Base-by-base conservation (phyloP, 2,888 invertebrate genomes). In the Acronicta psi region DNA sequence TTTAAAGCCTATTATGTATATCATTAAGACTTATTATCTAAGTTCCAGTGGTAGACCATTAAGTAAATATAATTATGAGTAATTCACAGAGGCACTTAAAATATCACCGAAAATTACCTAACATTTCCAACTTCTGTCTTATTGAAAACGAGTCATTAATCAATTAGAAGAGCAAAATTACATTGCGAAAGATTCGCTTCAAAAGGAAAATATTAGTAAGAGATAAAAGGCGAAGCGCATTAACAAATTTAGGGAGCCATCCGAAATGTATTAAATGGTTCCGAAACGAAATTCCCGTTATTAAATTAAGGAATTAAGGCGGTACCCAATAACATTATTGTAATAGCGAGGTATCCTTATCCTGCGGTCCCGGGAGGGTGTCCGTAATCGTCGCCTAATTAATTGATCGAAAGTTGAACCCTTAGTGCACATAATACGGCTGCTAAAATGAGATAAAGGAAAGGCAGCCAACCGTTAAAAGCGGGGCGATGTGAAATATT, bases 371-470 rank as follows among this genome's bases (percentile, higher is more conserved):
- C 86, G 68, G 77, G 85, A 82, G 89, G 82, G 86, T 71, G 85
- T 81, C 83, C 80, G 83, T 90, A 91, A 91, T 91, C 90, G 90
- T 85, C 85, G 86, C 83, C 85, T 92, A 93, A 94, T 93, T 93
- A 94, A 94, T 93, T 92, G 92, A 94, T 94, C 86, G 92, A 92
- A 93, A 93, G 86, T 91, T 92, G 87, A 90, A 85, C 91, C 92
- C 91, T 86, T 85, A 80, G 87, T 86, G 89, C 90, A 88, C 88
- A 89, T 91, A 91, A 90, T 91, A 90, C 82, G 89, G 84, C 89
- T 91, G 92, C 90, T 89, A 85, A 86, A 86, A 80, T 77, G 82
- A 91, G 92, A 93, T 93, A 93, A 92, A 93, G 90, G 90, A 84
- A 85, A 88, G 75, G 85, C 90, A 88, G 75, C 86, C 86, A 88